Evolutionary conservation across 2,888 invertebrate species (phyloP).

Genomic region (Caenorhabditis sp.): DNA sequence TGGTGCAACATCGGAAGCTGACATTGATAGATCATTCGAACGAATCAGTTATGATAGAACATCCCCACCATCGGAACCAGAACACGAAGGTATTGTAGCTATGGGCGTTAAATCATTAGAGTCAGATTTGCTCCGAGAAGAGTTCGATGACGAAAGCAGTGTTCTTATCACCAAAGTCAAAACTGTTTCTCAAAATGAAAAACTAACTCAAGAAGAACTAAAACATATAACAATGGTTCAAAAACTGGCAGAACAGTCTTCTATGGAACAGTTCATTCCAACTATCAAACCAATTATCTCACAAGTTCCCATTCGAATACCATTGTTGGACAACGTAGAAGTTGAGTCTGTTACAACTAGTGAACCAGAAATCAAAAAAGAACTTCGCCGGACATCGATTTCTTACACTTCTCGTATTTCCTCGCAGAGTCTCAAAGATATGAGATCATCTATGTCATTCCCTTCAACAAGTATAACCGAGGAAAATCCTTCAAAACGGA

Average conservation of each 20-base stretch:
- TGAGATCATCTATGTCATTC: conserved; percentile 31
- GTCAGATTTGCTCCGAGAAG: conserved; percentile 33
- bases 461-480: conserved; percentile 12
- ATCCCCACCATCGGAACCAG: conserved; percentile 23
- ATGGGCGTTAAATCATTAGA: background rate
- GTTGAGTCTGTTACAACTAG: background rate
- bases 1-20: conserved; percentile 40
- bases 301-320: conserved; percentile 7
- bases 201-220: conserved; percentile 35
- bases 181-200: background rate
- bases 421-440: conserved; percentile 16
- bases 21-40: conserved; percentile 16
- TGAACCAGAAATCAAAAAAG: background rate
- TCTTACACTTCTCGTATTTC: conserved; percentile 37
- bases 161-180: conserved; percentile 9
- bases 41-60: conserved; percentile 12
- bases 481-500: conserved; percentile 8
- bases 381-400: conserved; percentile 26
- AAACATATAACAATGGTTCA: conserved; percentile 2
- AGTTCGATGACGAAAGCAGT: conserved; percentile 38
- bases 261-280: background rate
- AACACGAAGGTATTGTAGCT: conserved; percentile 5
- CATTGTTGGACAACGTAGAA: background rate
- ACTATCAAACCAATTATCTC: background rate
- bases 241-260: conserved; percentile 4